Evolutionary conservation across 2,113 vertebrate genomes (phyloP).

Genomic region (Sapayoa aenigma): DNA sequence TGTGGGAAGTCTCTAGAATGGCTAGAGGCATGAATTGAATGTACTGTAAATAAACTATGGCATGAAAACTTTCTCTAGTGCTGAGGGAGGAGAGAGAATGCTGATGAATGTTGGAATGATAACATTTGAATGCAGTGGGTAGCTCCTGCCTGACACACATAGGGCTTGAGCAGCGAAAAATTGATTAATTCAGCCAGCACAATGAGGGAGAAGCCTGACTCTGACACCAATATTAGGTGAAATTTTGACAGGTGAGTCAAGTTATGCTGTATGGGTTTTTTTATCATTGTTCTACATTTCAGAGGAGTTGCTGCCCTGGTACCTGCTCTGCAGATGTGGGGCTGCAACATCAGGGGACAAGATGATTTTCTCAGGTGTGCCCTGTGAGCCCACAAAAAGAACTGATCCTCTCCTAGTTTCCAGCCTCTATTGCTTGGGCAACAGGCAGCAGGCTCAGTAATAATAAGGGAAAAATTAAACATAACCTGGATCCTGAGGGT

Average conservation of each 20-base stretch:
- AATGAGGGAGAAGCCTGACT: neutral
- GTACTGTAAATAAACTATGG: conserved; percentile 25
- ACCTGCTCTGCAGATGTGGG: neutral
- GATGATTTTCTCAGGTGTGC: neutral
- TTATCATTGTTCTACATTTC: neutral
- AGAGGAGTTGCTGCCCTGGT: neutral
- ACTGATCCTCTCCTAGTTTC: neutral
- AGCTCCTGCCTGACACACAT: neutral
- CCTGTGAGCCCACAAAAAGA: neutral
- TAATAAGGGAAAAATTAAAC: neutral
- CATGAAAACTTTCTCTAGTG: neutral
- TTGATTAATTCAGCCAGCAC: neutral
- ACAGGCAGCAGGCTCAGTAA: neutral
- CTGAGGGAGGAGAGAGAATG: neutral
- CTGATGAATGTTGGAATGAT: neutral
- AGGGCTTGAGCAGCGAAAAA: neutral
- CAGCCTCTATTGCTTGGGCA: neutral
- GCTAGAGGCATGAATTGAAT: conserved; percentile 9
- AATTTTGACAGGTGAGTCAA: neutral
- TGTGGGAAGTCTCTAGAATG: neutral
- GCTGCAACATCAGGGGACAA: neutral
- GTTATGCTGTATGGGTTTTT: neutral
- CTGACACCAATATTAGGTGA: neutral
- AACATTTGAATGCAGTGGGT: conserved; percentile 4
- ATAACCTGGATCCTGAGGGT: neutral